Evolutionary conservation across 2,797 vertebrate species (phyloP), one percentile per base, ranked within the genome.

Genomic region (Liparis tanakae): DNA sequence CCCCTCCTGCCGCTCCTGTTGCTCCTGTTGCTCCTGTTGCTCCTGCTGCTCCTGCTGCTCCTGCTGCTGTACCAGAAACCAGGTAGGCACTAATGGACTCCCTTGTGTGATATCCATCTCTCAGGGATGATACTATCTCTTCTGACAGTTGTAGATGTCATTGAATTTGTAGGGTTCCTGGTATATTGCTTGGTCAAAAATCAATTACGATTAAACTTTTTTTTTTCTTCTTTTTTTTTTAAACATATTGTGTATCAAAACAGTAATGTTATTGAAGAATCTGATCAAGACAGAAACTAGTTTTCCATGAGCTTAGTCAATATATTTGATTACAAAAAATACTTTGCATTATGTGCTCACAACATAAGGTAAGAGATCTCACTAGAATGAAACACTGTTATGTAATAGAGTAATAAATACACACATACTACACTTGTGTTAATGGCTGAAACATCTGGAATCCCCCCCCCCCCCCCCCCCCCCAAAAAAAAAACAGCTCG

Each of bases 401-500:
- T 56, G 67, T 25, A 2, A 37, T 20, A 22, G 12, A 62, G 14
- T 4, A 34, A 15, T 4, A 34, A 15, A 48, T 15, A 41, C 22
- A 50, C 22, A 34, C 25, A 3, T 67, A 54, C 17, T 1, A 20
- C 14, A 63, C 1, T 10, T 18, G 17, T 39, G 59, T 69, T 50
- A 59, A 58, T 37, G 18, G 10, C 18, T 64, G 30, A 71, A 43
- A 15, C n/a, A 20, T 73, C 12, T 76, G 43, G 10, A 5, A 57
- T 69, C 69, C 22, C 7, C 30, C 18, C 25, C 17, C 15, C n/a
- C n/a, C n/a, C n/a, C n/a, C n/a, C n/a, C n/a, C n/a, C n/a, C n/a
- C n/a, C n/a, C n/a, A n/a, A n/a, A n/a, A n/a, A n/a, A n/a, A 69
- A 74, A 76, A 70, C 72, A 93, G 89, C 75, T 74, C 78, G 6